Evolutionary conservation across 2,113 vertebrate genomes (phyloP).

Genomic region (Okapia johnstoni): DNA sequence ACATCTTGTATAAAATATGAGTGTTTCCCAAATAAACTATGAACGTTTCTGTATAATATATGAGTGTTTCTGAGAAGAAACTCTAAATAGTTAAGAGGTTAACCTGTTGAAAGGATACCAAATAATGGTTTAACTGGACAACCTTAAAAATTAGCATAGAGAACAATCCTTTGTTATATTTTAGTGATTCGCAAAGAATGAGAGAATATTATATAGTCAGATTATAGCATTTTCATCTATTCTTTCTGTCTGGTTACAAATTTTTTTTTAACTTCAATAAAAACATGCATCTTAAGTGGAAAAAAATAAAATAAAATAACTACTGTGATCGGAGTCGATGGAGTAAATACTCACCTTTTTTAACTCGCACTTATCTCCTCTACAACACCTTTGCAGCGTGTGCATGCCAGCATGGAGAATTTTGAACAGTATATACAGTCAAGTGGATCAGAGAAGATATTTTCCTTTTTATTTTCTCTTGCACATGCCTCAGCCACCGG

Average conservation of each 20-base stretch:
- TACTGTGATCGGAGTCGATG: too few species aligned
- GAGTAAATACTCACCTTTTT: neutral
- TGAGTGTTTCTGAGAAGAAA: conserved; percentile 84
- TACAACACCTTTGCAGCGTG: rapidly evolving
- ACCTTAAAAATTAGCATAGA: conserved; percentile 75
- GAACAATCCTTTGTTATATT: conserved; percentile 72
- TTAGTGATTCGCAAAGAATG: conserved; percentile 71
- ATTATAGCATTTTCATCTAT: conserved; percentile 78
- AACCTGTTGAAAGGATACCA: conserved; percentile 78
- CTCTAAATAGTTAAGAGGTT: conserved; percentile 83
- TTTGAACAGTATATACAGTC: neutral
- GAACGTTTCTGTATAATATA: conserved; percentile 79
- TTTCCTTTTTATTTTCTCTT: neutral
- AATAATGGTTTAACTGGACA: conserved; percentile 83
- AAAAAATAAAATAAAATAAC: neutral
- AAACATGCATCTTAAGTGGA: conserved; percentile 83
- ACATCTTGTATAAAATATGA: conserved; percentile 80
- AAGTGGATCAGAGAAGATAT: neutral
- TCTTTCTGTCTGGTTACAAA: conserved; percentile 67
- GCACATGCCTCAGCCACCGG: neutral
- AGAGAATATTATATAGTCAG: conserved; percentile 79
- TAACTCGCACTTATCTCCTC: neutral
- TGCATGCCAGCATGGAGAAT: rapidly evolving
- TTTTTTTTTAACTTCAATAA: conserved; percentile 88
- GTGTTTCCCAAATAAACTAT: conserved; percentile 65